Evolutionary conservation across 2,113 vertebrate genomes (phyloP).

Genomic region (Siniperca knerii): DNA sequence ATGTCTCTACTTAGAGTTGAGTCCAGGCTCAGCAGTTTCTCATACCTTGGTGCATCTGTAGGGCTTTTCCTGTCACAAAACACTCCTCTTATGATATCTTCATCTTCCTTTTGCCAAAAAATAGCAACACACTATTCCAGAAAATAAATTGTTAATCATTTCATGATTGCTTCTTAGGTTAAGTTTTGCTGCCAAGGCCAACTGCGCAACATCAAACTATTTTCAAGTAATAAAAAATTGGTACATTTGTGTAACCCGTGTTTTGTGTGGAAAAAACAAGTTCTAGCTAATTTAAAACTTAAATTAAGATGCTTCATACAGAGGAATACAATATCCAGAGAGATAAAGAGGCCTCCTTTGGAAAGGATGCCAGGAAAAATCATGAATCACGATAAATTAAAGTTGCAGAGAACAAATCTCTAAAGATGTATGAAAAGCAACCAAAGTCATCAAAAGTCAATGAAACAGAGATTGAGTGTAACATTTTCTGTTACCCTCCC

Average conservation of each 20-base stretch:
- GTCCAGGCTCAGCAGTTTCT: neutral
- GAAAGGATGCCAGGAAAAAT: conserved; percentile 14
- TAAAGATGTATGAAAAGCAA: conserved; percentile 1
- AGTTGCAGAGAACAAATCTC: conserved; percentile 2
- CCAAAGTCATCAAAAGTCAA: conserved; percentile 10
- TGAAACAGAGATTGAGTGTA: conserved; percentile 15
- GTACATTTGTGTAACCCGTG: conserved; percentile 5
- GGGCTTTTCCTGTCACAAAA: conserved; percentile 9
- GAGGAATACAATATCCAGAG: conserved; percentile 18
- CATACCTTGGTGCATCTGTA: neutral
- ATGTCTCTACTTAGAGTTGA: neutral
- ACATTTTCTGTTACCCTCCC: conserved; percentile 14
- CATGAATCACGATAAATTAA: conserved; percentile 17
- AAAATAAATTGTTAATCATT: conserved; percentile 9
- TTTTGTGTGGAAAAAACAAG: conserved; percentile 3
- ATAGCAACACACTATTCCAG: conserved; percentile 12
- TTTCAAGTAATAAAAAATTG: conserved; percentile 10
- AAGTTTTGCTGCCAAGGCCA: neutral
- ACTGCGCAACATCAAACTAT: conserved; percentile 13
- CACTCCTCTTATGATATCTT: neutral
- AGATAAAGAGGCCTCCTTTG: conserved; percentile 1
- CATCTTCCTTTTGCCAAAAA: neutral
- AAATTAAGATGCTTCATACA: conserved; percentile 11
- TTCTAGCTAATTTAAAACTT: conserved; percentile 15
- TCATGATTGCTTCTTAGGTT: neutral